Conservation (phyloP, 2,797 vertebrate species). For the Lithobates sylvaticus region DNA sequence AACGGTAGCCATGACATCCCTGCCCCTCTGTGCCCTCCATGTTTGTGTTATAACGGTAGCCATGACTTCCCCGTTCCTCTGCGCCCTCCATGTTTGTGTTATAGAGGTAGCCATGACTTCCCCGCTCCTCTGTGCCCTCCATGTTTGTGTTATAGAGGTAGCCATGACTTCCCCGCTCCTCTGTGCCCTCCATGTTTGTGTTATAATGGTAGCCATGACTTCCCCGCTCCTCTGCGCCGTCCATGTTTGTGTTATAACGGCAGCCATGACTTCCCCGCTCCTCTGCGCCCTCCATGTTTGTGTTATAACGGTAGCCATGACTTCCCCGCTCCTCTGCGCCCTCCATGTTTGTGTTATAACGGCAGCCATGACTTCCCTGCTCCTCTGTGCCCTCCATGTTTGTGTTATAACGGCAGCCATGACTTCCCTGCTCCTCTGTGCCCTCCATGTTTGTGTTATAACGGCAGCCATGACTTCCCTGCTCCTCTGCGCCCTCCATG, state of each 20-base stretch:
- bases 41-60: conserved; percentile 1
- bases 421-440: not conserved
- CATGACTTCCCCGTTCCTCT: conserved; percentile 1
- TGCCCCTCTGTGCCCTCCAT: not conserved
- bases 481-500: not conserved
- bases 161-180: not conserved
- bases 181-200: conserved; percentile 8
- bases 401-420: conserved; percentile 3
- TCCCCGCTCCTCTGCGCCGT: not conserved
- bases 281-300: conserved; percentile 7
- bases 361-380: not conserved
- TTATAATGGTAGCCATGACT: conserved; percentile 7
- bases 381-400: conserved; percentile 15
- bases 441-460: conserved; percentile 5
- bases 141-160: conserved; percentile 8
- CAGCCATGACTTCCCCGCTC: not conserved
- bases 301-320: conserved; percentile 4
- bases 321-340: not conserved
- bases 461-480: conserved; percentile 1
- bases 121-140: not conserved
- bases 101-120: conserved; percentile 3
- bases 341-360: conserved; percentile 14
- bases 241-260: conserved; percentile 15
- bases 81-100: conserved; percentile 6
- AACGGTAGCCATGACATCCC: conserved; percentile 4